Percentiles rank a stretch among this genome's conserved stretches.
Evolutionary conservation across 2,797 vertebrate genomes (phyloP).

Genomic region (Pangasius djambal): DNA sequence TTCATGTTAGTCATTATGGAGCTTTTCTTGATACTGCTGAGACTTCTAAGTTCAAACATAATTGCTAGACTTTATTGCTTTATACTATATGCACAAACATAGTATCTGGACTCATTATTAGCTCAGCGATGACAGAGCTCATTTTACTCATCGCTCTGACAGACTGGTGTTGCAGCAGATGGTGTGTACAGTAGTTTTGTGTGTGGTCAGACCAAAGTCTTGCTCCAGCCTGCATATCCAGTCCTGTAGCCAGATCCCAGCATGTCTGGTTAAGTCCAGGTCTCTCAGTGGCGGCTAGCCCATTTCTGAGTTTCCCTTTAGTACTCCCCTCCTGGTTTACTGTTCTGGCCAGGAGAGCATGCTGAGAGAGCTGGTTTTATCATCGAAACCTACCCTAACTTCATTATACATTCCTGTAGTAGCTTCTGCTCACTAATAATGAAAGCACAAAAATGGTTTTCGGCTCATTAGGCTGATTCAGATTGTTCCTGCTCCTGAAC

Average conservation of each 20-base stretch:
- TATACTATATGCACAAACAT: background rate
- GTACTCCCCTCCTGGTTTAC: constrained; percentile 42
- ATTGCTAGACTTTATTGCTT: no score
- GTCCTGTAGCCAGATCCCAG: constrained; percentile 54
- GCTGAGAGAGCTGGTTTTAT: constrained; percentile 6
- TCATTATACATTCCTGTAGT: constrained; percentile 1
- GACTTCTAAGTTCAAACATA: no score
- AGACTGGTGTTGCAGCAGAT: constrained; percentile 30
- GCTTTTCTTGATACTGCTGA: background rate
- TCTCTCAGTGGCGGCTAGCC: constrained; percentile 42
- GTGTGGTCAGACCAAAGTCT: constrained; percentile 45
- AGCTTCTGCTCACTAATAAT: background rate
- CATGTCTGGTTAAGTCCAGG: constrained; percentile 44
- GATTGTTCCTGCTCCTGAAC: background rate
- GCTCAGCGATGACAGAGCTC: constrained; percentile 9
- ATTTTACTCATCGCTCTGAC: constrained; percentile 31
- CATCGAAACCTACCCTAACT: constrained; percentile 2
- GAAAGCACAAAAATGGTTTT: constrained; percentile 5
- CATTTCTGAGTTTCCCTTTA: constrained; percentile 41
- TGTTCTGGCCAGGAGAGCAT: constrained; percentile 32
- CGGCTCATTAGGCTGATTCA: background rate
- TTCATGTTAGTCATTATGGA: background rate
- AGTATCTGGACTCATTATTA: constrained; percentile 38
- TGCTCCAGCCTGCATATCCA: constrained; percentile 33
- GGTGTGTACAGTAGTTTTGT: constrained; percentile 26